A percentile compares a stretch with the other conserved stretches of the same genome.
phyloP scores from a whole-genome alignment of 2,113 vertebrate species.

The Gila orcuttii region DNA sequence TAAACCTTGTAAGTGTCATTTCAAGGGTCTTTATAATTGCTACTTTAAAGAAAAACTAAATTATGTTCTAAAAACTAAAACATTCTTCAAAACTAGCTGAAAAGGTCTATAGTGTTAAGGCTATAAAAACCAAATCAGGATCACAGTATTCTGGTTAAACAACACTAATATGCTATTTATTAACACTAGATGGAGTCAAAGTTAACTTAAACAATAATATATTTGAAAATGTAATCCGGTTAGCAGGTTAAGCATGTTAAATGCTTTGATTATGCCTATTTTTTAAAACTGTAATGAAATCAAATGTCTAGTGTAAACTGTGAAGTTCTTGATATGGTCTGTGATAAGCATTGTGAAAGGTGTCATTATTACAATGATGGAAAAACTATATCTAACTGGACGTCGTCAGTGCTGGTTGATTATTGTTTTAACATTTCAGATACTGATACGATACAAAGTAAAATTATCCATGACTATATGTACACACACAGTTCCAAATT shows the following conservation, averaged over 20 bases:
- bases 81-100: neutral
- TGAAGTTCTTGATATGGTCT: neutral
- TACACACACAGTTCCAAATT: no score
- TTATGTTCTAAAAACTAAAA: neutral
- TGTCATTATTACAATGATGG: neutral
- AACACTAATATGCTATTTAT: neutral
- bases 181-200: neutral
- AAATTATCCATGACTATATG: neutral
- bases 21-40: neutral
- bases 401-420: neutral
- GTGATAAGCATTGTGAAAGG: neutral
- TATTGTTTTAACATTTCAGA: neutral
- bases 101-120: neutral
- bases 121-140: neutral
- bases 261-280: neutral
- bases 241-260: neutral
- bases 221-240: neutral
- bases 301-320: neutral
- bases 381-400: neutral
- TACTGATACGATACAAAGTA: neutral
- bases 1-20: neutral
- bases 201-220: neutral
- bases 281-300: neutral
- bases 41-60: neutral
- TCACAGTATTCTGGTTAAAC: neutral